These are phyloP conservation scores for Hesperophylax magnus DNA, from an alignment of 1,140 invertebrate genomes.

Conservation along the genomic window DNA sequence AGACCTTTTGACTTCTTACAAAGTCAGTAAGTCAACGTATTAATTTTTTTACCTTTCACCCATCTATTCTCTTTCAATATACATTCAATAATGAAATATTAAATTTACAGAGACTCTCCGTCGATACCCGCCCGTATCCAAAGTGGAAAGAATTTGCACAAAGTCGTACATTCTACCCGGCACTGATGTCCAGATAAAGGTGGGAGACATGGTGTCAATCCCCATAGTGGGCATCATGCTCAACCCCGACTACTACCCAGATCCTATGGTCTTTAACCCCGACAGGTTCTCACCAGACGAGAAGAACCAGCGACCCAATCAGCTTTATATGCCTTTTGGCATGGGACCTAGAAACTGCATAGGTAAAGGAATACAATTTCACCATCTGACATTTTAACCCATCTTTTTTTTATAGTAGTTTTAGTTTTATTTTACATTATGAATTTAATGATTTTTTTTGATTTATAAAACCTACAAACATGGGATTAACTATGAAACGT, in stretches of 20 bases:
- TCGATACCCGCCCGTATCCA: slow-evolving; percentile 71
- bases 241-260: slow-evolving; percentile 72
- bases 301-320: slow-evolving; percentile 66
- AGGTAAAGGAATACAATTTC: slow-evolving; percentile 66
- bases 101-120: slow-evolving; percentile 72
- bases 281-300: slow-evolving; percentile 73
- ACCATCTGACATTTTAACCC: too few species aligned
- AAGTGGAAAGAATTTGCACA: slow-evolving; percentile 67
- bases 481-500: too few species aligned
- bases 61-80: too few species aligned
- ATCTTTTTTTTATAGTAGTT: too few species aligned
- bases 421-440: too few species aligned
- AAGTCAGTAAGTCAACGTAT: too few species aligned
- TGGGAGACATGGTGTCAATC: slow-evolving; percentile 66
- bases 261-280: slow-evolving; percentile 73
- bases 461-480: too few species aligned
- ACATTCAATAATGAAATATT: too few species aligned
- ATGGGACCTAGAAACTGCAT: slow-evolving; percentile 82
- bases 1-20: too few species aligned
- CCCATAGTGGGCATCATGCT: slow-evolving; percentile 72
- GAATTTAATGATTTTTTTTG: too few species aligned
- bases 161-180: slow-evolving; percentile 69
- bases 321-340: slow-evolving; percentile 79
- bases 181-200: slow-evolving; percentile 65
- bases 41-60: too few species aligned